Evolutionary conservation across 2,888 invertebrate genomes (phyloP).

Genomic region (Tenthredo amoena): DNA sequence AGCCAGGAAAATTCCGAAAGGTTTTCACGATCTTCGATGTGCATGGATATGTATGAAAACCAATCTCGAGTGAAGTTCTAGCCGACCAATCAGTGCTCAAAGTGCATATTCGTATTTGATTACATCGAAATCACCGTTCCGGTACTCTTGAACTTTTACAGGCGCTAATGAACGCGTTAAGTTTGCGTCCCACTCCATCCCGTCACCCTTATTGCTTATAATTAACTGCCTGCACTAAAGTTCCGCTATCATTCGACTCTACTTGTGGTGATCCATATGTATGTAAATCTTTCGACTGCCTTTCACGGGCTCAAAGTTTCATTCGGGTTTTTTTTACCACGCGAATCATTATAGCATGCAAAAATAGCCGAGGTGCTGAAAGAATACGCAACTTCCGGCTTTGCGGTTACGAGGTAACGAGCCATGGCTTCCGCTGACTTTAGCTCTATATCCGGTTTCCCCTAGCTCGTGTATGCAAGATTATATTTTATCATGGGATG

Average conservation of each 20-base stretch:
- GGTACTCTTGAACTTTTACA: conserved; percentile 17
- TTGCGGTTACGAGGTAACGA: conserved; percentile 30
- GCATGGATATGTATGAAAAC: conserved; percentile 9
- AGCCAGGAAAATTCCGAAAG: background rate
- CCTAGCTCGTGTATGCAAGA: background rate
- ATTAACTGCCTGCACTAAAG: background rate
- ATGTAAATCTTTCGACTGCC: background rate
- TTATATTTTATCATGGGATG: conserved; percentile 29
- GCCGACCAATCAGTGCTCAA: background rate
- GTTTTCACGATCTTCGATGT: background rate
- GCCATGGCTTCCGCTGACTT: conserved; percentile 18
- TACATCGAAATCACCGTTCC: conserved; percentile 11
- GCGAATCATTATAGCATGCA: background rate
- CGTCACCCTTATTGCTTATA: conserved; percentile 3
- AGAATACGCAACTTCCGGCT: conserved; percentile 38
- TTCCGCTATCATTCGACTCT: background rate
- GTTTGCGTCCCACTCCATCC: background rate
- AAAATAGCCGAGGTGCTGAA: background rate
- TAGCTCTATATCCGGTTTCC: conserved; percentile 34
- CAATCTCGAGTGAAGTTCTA: background rate
- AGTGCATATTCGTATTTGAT: conserved; percentile 20
- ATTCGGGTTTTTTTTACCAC: background rate
- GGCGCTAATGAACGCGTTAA: conserved; percentile 29
- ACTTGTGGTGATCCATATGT: background rate
- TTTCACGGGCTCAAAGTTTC: background rate